phyloP scores from a whole-genome alignment of 2,113 vertebrate genomes.

The Saguinus imperator region DNA sequence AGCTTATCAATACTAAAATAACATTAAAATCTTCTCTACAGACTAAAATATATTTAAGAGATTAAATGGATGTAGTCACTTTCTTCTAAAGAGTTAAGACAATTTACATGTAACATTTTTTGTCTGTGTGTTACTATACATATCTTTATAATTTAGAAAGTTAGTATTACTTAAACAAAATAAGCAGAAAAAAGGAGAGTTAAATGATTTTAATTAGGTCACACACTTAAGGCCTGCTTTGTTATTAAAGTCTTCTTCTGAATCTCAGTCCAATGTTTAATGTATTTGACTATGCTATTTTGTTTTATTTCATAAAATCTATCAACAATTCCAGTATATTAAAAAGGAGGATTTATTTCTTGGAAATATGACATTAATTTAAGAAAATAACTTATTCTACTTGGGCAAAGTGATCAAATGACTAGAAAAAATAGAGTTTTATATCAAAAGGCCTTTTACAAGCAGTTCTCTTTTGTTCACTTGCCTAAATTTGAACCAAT shows the following conservation, averaged over 20 bases:
- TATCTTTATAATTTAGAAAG: neutral
- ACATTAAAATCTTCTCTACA: neutral
- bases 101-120: neutral
- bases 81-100: neutral
- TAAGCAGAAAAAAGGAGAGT: neutral
- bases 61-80: neutral
- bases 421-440: slow-evolving; percentile 52
- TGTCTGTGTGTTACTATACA: neutral
- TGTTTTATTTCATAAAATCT: slow-evolving; percentile 48
- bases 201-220: neutral
- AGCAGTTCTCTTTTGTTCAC: slow-evolving; percentile 49
- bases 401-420: slow-evolving; percentile 41
- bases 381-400: slow-evolving; percentile 55
- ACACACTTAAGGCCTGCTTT: neutral
- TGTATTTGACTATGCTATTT: neutral
- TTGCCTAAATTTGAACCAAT: slow-evolving; percentile 55
- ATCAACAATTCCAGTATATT: slow-evolving; percentile 23
- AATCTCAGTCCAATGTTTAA: slow-evolving; percentile 10
- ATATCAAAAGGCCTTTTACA: slow-evolving; percentile 53
- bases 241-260: neutral
- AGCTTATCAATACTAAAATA: neutral
- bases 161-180: neutral
- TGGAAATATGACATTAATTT: slow-evolving; percentile 62
- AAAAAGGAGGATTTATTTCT: slow-evolving; percentile 13
- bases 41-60: neutral